phyloP scores from a whole-genome alignment of 2,797 vertebrate genomes.

The Onychomys torridus region DNA sequence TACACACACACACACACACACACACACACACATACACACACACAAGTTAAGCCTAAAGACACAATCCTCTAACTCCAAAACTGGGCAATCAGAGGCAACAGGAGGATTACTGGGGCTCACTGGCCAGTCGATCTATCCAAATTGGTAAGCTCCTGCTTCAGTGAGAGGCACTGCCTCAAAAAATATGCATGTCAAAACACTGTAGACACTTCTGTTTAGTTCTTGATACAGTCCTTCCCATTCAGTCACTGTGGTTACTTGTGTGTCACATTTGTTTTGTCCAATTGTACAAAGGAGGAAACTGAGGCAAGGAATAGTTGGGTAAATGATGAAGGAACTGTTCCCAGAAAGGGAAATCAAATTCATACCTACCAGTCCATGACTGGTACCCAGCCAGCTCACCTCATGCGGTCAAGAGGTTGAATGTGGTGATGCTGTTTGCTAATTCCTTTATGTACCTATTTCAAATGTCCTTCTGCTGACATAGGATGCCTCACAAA shows the following conservation, averaged over 20 bases:
- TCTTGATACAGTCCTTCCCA: accelerated
- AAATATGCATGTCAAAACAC: accelerated
- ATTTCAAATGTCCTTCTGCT: not conserved
- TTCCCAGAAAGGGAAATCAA: not conserved
- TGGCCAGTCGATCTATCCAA: not conserved
- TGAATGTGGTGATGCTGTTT: not conserved
- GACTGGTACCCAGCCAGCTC: no score
- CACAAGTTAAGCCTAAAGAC: not conserved
- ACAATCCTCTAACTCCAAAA: not conserved
- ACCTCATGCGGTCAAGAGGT: not conserved
- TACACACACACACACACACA: not conserved
- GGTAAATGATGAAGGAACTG: accelerated
- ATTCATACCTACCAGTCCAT: not conserved
- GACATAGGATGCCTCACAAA: accelerated
- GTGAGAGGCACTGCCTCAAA: not conserved
- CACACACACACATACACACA: no score
- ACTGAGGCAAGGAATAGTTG: not conserved
- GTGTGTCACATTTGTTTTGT: not conserved
- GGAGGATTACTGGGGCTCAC: not conserved
- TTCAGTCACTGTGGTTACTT: accelerated
- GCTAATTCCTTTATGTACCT: not conserved
- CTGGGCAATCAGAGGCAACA: no score
- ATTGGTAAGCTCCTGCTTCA: not conserved
- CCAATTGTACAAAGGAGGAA: not conserved
- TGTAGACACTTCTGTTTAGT: not conserved